phyloP scores from a whole-genome alignment of 2,113 vertebrate genomes.

The Pleuronectes platessa region DNA sequence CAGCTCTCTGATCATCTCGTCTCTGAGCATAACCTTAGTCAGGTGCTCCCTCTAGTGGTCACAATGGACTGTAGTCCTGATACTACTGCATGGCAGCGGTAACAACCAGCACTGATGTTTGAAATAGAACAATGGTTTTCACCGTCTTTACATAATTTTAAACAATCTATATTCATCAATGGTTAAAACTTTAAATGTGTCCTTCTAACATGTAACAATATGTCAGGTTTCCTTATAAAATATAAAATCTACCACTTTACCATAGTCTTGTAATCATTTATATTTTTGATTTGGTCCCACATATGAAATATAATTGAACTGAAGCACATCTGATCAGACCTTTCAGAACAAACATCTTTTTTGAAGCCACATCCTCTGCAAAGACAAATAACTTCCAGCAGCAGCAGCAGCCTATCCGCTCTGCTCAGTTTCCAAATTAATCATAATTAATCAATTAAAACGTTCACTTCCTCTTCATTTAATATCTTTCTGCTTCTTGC shows the following conservation, averaged over 20 bases:
- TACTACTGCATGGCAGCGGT: neutral
- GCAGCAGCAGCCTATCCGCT: too few species aligned
- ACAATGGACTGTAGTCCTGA: constrained; percentile 9
- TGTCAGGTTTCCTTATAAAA: neutral
- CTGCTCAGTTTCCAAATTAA: too few species aligned
- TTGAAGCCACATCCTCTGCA: neutral
- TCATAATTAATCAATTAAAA: neutral
- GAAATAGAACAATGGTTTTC: fast-evolving
- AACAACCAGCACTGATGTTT: neutral
- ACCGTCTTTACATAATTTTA: too few species aligned
- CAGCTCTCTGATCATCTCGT: neutral
- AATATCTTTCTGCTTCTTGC: neutral
- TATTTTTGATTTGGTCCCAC: too few species aligned
- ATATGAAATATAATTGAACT: neutral
- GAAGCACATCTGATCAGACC: neutral
- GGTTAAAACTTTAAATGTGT: neutral
- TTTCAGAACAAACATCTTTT: neutral
- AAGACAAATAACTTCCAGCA: neutral
- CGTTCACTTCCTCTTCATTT: neutral
- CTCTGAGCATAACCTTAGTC: constrained; percentile 29
- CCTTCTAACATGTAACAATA: neutral
- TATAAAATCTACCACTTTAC: too few species aligned
- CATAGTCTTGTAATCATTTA: neutral
- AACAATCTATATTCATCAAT: neutral
- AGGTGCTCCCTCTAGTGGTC: constrained; percentile 74